phyloP scores from a whole-genome alignment of 30 jellyfish, hydroid and myxozoan genomes.

The Hydra vulgaris region DNA sequence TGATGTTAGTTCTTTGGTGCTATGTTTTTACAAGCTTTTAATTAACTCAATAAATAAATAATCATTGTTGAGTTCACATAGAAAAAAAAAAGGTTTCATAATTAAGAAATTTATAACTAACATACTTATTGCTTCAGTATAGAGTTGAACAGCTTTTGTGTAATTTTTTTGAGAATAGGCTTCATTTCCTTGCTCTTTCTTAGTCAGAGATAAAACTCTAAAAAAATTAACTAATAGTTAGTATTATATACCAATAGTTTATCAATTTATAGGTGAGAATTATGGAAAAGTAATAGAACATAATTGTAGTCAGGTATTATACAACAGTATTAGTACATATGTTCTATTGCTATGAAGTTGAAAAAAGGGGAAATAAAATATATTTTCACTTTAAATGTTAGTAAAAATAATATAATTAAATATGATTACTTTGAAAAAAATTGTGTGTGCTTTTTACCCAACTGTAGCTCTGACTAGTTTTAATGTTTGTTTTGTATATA shows the following conservation, averaged over 20 bases:
- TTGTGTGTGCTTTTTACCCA: no score
- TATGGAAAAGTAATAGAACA: background rate
- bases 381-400: no score
- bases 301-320: background rate
- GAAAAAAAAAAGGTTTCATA: background rate
- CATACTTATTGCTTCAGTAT: conserved; percentile 95
- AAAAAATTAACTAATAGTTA: background rate
- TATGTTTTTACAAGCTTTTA: no score
- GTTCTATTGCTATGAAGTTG: no score
- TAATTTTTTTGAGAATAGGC: conserved; percentile 58
- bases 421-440: no score
- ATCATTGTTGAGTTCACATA: no score
- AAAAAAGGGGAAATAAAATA: no score
- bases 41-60: no score
- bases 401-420: no score
- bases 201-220: conserved; percentile 68
- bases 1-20: no score
- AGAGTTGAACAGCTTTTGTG: conserved; percentile 53
- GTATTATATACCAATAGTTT: background rate
- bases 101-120: background rate
- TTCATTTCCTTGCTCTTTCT: conserved; percentile 90
- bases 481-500: no score
- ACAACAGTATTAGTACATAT: background rate
- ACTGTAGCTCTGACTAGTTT: no score
- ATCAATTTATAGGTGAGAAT: background rate